phyloP scores from a whole-genome alignment of 2,888 invertebrate species.

The Noctua pronuba region DNA sequence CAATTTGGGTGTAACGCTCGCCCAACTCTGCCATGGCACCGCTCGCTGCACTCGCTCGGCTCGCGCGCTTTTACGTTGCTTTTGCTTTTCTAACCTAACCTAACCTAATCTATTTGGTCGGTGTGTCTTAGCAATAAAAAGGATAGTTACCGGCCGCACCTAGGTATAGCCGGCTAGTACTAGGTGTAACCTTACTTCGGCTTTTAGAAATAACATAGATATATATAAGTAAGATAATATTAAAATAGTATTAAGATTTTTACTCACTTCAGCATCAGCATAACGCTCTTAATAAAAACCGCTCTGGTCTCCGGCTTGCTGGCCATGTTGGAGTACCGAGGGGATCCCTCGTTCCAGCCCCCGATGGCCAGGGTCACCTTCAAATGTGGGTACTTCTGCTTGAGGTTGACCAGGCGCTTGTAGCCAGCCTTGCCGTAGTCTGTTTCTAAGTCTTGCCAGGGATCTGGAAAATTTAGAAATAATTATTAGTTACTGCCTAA shows the following conservation, averaged over 20 bases:
- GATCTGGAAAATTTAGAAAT: slow-evolving; percentile 86
- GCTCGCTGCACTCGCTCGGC: too few species aligned
- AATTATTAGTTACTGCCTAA: not conserved
- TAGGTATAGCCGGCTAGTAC: too few species aligned
- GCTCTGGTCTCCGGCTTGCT: slow-evolving; percentile 91
- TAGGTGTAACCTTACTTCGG: too few species aligned
- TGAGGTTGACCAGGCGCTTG: slow-evolving; percentile 92
- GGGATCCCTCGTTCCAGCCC: slow-evolving; percentile 97
- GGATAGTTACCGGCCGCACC: too few species aligned
- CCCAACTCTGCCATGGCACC: too few species aligned
- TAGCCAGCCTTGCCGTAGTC: slow-evolving; percentile 94
- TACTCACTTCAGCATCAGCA: slow-evolving; percentile 91
- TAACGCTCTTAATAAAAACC: slow-evolving; percentile 93
- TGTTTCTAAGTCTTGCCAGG: slow-evolving; percentile 94
- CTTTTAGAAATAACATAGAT: too few species aligned
- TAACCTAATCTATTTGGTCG: too few species aligned
- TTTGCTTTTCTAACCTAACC: too few species aligned
- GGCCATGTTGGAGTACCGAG: slow-evolving; percentile 92
- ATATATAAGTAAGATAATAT: too few species aligned
- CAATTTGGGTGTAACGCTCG: too few species aligned
- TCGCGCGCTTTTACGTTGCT: too few species aligned
- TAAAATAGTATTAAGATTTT: not conserved
- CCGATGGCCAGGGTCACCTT: slow-evolving; percentile 95
- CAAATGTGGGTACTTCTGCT: slow-evolving; percentile 92
- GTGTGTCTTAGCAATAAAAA: too few species aligned